phyloP scores from a whole-genome alignment of 2,113 vertebrate species.

The Pseudorhombus dupliciocellatus region DNA sequence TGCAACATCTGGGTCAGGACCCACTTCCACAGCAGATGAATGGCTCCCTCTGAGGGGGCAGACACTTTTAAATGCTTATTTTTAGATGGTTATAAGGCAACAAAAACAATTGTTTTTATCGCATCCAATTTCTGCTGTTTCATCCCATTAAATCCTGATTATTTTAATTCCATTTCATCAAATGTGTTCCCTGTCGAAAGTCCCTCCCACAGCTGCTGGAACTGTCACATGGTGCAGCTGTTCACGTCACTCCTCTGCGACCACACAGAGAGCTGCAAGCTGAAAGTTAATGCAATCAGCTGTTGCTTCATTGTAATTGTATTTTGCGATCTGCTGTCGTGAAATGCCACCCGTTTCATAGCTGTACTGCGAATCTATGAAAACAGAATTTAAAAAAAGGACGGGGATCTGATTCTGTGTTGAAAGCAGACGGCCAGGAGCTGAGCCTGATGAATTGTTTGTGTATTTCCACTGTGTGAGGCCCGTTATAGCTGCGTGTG shows the following conservation, averaged over 20 bases:
- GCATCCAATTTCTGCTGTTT: too few relatives aligned
- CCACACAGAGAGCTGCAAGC: background rate
- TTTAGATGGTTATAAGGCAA: too few relatives aligned
- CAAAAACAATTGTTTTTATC: too few relatives aligned
- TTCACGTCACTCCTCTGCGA: background rate
- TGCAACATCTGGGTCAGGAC: too few relatives aligned
- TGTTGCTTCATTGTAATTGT: background rate
- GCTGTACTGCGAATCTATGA: background rate
- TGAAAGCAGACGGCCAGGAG: background rate
- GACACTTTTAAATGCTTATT: too few relatives aligned
- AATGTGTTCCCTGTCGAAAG: too few relatives aligned
- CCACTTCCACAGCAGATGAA: too few relatives aligned
- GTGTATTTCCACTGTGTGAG: background rate
- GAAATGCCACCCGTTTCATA: background rate
- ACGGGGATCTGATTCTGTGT: background rate
- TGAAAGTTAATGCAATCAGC: too few relatives aligned
- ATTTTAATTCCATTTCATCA: too few relatives aligned
- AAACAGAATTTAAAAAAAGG: background rate
- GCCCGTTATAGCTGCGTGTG: slow-evolving; percentile 2
- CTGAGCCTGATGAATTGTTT: background rate
- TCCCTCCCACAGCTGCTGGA: background rate
- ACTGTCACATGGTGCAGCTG: background rate
- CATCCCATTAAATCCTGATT: too few relatives aligned
- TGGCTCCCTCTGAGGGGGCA: too few relatives aligned
- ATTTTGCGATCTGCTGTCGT: background rate